These are phyloP conservation scores for Amorpha juglandis DNA, from an alignment of 2,888 invertebrate species.

Conservation along the genomic window DNA sequence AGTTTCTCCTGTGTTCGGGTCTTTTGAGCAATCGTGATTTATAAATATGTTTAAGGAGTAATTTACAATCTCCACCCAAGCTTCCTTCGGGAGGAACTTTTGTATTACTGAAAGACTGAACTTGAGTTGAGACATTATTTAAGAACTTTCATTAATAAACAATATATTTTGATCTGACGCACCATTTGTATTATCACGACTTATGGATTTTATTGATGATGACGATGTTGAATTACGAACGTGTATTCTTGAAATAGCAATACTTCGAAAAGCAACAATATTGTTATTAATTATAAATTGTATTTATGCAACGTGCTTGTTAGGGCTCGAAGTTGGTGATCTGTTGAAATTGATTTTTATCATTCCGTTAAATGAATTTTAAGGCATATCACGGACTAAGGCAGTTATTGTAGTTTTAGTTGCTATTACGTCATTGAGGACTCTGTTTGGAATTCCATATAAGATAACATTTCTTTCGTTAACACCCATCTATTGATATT, in stretches of 20 bases:
- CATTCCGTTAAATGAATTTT: constrained; percentile 69
- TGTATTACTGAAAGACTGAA: constrained; percentile 57
- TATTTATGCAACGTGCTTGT: constrained; percentile 58
- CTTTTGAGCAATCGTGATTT: constrained; percentile 36
- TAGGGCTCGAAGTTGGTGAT: constrained; percentile 51
- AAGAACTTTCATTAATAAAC: constrained; percentile 26
- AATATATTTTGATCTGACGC: constrained; percentile 24
- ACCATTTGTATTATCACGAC: constrained; percentile 13
- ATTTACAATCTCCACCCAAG: constrained; percentile 37
- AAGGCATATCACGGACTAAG: constrained; percentile 72
- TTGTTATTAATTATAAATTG: constrained; percentile 45
- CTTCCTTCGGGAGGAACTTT: constrained; percentile 44
- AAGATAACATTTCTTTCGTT: neutral
- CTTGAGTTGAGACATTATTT: constrained; percentile 35
- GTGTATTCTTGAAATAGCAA: constrained; percentile 31
- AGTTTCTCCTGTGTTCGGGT: constrained; percentile 9
- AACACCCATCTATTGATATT: neutral
- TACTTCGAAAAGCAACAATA: constrained; percentile 41
- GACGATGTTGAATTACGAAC: constrained; percentile 17
- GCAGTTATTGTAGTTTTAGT: constrained; percentile 62
- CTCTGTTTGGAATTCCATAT: constrained; percentile 55
- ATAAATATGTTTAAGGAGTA: constrained; percentile 34
- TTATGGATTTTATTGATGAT: constrained; percentile 29
- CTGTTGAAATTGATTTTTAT: constrained; percentile 59
- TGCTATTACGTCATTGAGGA: constrained; percentile 54